Base-by-base conservation (phyloP, 2,113 vertebrate genomes). In the Nesoenas mayeri region DNA sequence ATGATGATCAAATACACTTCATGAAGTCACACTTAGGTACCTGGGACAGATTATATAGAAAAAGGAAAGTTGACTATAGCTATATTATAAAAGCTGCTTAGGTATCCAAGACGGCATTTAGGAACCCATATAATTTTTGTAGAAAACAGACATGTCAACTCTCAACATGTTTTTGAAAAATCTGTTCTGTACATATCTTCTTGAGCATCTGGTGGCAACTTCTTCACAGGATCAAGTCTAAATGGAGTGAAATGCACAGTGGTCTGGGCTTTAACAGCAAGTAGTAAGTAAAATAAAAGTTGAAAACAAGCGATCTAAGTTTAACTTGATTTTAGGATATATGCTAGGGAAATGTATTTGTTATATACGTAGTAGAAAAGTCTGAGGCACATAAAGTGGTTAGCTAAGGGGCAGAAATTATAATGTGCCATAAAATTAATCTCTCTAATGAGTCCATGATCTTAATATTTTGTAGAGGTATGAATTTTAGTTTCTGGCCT, bases 41-140 rank as follows among this genome's bases (percentile, higher is more conserved):
- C 6, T 15, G 22, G 57, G 50, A 29, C 12, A 61, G 34, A 14
- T 48, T 16, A 29, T 13, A 10, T 34, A 9, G 32, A 18, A 19
- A 47, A 62, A 62, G 18, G 38, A 8, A 51, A 56, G 11, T 36
- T 86, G 32, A 56, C 25, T 31, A 4, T 8, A 60, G 57, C 21
- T 78, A 1, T 61, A 10, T 15, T 36, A 7, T 24, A 40, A 73
- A 81, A 73, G 5, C 24, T 85, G 1, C n/a, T 69, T 47, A 16
- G 12, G 7, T 65, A 42, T 12, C 0, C 72, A 78, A 42, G 0
- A 17, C 1, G 5, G 9, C 14, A 65, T 65, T 88, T 65, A 36
- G 29, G 22, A 78, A 56, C 47, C 60, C 34, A 5, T 62, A 29
- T 40, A 62, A 26, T 64, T 21, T 89, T 58, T 6, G 4, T 24